Base-by-base conservation (phyloP, 2,888 invertebrate species). In the Lymantria monacha region DNA sequence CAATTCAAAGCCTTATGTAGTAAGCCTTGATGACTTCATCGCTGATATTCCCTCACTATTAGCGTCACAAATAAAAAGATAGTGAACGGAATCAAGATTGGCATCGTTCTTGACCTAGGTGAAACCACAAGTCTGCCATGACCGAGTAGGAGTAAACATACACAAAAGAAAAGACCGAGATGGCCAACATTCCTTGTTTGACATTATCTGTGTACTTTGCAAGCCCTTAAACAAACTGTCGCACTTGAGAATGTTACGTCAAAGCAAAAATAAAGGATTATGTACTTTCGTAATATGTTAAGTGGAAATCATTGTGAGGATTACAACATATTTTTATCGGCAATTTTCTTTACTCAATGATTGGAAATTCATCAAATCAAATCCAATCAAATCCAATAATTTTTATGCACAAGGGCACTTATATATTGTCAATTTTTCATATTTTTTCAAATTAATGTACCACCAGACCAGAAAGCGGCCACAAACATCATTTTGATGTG, bases 111-210 rank as follows among this genome's bases (percentile, higher is more conserved):
- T 85, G 83, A 86, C 85, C 82, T 77, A 76, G 67, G 75, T 76
- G 68, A 84, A 87, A 87, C 89, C 88, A 80, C 89, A 87, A 55
- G 85, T 80, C 83, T 76, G 80, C 89, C 87, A 70, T 87, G 89
- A 88, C 87, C 86, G 83, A 82, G 76, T 73, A 74, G 76, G 74
- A 78, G 79, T 70, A 84, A 71, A 79, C 65, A 59, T 55, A 61
- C 72, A 78, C 72, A 76, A 75, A 79, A 74, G 76, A 76, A 74
- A 75, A 79, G 69, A 75, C 76, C 75, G 72, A 74, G 76, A 80
- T 69, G 76, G 73, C 70, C 67, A 73, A 76, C 75, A 75, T 13
- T 57, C 55, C 66, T 48, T 69, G 67, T 69, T 69, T 85, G 81
- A 73, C 74, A 73, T 82, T 70, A 79, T 76, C 76, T 82, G 81